Base-by-base conservation (phyloP, 2,888 invertebrate species). In the Nowickia ferox region DNA sequence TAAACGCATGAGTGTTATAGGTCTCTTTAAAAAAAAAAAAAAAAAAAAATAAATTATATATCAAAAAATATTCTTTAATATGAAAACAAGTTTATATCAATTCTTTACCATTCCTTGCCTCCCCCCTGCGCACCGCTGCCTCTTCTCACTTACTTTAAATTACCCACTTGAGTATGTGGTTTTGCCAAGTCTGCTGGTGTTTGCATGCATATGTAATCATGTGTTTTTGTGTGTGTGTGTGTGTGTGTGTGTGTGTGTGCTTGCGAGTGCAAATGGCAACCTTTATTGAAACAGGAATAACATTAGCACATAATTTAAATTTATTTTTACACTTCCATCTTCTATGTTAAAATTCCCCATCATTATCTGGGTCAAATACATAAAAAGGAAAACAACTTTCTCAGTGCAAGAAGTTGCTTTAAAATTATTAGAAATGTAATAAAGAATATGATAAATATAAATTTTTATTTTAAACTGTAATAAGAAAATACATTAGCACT, bases 241-340 rank as follows among this genome's bases (percentile, higher is more conserved):
- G 44, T 44, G 38, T 19, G 44, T 22, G 3, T 11, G 51, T 63
- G 48, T n/a, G 19, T n/a, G 13, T 59, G 68, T 22, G n/a, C 10
- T 9, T 48, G 17, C 15, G 11, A 19, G 19, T 68, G 75, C 57
- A 78, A 82, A 82, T 82, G 82, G 82, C 78, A 86, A 86, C 78
- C 79, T 78, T 76, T 71, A 86, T 76, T 82, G 75, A 68, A 78
- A 86, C 85, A 75, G 82, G 75, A 82, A 82, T 75, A 82, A 86
- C 78, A 86, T 86, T 79, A 82, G 71, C 82, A 86, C 82, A 86
- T 79, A 78, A 86, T 86, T 86, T 86, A 79, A 86, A 86, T 82
- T 86, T 86, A 86, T 86, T 86, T 85, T 86, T 78, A 69, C 78
- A 57, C 53, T 72, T 78, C 46, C 15, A 59, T 68, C 40, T 80